phyloP scores from a whole-genome alignment of 2,797 vertebrate species.

The Enteromius mattozi region DNA sequence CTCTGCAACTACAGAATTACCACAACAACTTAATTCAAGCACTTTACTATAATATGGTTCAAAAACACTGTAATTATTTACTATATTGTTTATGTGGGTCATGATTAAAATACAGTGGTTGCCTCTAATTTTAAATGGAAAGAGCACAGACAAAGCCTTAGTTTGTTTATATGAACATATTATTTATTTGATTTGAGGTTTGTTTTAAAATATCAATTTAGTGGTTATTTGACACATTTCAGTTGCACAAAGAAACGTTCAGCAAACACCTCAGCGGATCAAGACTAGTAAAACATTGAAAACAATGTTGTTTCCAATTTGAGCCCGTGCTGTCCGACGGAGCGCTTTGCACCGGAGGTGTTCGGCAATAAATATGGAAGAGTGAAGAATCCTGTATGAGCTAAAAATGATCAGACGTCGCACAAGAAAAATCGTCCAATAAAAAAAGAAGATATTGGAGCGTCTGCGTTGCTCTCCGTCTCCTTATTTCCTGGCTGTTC shows the following conservation, averaged over 20 bases:
- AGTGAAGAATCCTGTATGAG: slow-evolving; percentile 55
- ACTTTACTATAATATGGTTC: no score
- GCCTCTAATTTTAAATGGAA: no score
- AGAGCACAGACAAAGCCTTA: no score
- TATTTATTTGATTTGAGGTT: no score
- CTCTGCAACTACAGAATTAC: neutral
- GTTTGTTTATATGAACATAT: no score
- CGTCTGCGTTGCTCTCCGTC: slow-evolving; percentile 31
- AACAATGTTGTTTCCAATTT: slow-evolving; percentile 45
- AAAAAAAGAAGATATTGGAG: slow-evolving; percentile 59
- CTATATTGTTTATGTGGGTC: no score
- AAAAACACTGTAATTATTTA: no score
- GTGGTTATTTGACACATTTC: no score
- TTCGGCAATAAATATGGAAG: slow-evolving; percentile 51
- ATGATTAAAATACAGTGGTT: no score
- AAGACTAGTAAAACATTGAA: neutral
- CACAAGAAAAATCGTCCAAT: slow-evolving; percentile 59
- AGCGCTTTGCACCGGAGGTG: slow-evolving; percentile 26
- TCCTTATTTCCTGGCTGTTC: slow-evolving; percentile 59
- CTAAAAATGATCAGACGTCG: slow-evolving; percentile 55
- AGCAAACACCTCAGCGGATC: neutral
- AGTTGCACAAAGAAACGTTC: no score
- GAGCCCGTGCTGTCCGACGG: slow-evolving; percentile 42
- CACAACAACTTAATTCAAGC: no score
- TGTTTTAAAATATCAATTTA: no score